phyloP scores from a whole-genome alignment of 2,797 vertebrate species.

The Taenioides sp. region DNA sequence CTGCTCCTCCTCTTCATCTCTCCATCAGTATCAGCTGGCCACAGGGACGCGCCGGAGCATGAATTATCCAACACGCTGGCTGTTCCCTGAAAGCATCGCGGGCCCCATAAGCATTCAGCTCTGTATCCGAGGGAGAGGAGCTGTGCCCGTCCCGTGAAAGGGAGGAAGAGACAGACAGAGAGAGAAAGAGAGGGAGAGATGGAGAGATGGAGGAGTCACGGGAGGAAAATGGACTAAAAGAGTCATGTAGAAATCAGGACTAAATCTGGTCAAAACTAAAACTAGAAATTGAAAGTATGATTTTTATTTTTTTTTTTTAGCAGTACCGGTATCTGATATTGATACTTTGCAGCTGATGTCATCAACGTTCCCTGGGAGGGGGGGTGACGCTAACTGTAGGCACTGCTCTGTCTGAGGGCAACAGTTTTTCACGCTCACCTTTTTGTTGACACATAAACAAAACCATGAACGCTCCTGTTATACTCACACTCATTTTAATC shows the following conservation, averaged over 20 bases:
- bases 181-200: constrained; percentile 59
- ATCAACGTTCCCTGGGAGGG: too few species aligned
- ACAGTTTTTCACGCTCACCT: too few species aligned
- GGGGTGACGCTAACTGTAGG: too few species aligned
- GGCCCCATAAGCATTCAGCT: constrained; percentile 54
- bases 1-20: constrained; percentile 24
- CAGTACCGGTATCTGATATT: too few species aligned
- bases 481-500: too few species aligned
- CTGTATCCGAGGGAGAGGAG: constrained; percentile 40
- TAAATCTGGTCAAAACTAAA: neutral
- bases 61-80: constrained; percentile 75
- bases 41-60: constrained; percentile 60
- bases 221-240: constrained; percentile 5
- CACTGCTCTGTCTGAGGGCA: too few species aligned
- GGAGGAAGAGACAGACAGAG: constrained; percentile 54
- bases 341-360: too few species aligned
- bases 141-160: constrained; percentile 70
- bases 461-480: too few species aligned
- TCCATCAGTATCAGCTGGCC: constrained; percentile 55
- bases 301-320: too few species aligned
- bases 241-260: constrained; percentile 25
- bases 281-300: too few species aligned
- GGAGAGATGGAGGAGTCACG: neutral
- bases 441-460: too few species aligned
- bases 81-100: constrained; percentile 70